Evolutionary conservation across 2,797 vertebrate species (phyloP), one percentile per base, ranked within the genome.

Genomic region (Lepus oiostolus): DNA sequence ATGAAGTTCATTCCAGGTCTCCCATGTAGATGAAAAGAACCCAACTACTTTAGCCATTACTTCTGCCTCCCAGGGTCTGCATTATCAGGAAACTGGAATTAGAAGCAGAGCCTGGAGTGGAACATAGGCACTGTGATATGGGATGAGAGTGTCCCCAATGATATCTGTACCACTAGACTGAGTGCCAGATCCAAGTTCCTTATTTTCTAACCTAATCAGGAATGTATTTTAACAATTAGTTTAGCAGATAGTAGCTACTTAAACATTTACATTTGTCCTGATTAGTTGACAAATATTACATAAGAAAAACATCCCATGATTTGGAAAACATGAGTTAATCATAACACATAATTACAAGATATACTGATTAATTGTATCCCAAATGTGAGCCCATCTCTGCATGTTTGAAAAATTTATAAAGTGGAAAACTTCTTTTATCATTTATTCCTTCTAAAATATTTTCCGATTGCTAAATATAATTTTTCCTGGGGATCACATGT

Each of bases 401-500:
- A 79, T 62, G n/a, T 81, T 90, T 35, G 22, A 12, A 65, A 50
- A 60, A 32, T 17, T 17, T 63, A 54, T 35, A 11, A 21, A 26
- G 32, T 58, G 8, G 7, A 80, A 90, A 85, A 71, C 3, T 1
- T 5, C 10, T 83, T 70, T 14, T 54, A 2, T n/a, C 0, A 38
- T 32, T 86, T n/a, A 82, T 70, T 83, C 52, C 26, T 83, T 95
- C 35, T 24, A 81, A 74, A 93, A 32, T 88, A 90, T 94, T 96
- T 93, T 95, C 85, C 85, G 74, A 96, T 95, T 97, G 63, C 58
- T 94, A 98, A 97, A 95, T 89, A 93, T 0, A 95, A 86, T 96
- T 97, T 97, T 97, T 85, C 68, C 17, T 0, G 93, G 52, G 54
- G 26, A 38, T 62, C 62, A 70, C 60, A 3, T 83, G 93, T 88